A percentile compares a stretch with the other conserved stretches of the same genome.
These are phyloP conservation scores for Corvus cornix DNA, from an alignment of 2,113 vertebrate genomes.

Conservation along the genomic window DNA sequence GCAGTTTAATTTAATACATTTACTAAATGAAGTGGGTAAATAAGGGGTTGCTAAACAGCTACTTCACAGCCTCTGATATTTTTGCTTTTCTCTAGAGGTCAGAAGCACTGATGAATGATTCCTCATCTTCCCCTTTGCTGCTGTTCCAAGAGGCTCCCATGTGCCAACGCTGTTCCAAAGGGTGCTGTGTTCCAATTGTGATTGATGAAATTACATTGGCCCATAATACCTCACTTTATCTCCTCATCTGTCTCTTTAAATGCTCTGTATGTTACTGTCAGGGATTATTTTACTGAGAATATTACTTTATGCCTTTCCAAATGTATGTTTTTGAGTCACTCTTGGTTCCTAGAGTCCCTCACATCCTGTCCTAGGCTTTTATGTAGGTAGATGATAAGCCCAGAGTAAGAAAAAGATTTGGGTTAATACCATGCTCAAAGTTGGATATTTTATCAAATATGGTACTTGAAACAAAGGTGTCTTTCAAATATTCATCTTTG, in stretches of 20 bases:
- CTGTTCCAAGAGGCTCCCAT: not conserved
- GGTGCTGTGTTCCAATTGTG: not conserved
- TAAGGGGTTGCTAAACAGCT: slow-evolving; percentile 69
- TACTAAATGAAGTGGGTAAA: slow-evolving; percentile 74
- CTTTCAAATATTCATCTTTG: not conserved
- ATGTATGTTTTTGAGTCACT: not conserved
- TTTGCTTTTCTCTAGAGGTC: slow-evolving; percentile 61
- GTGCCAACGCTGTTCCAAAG: not conserved
- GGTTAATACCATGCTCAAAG: not conserved
- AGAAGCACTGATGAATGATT: slow-evolving; percentile 12
- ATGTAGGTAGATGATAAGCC: not conserved
- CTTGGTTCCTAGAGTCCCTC: not conserved
- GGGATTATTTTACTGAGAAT: not conserved
- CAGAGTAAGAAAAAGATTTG: not conserved
- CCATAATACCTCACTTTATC: not conserved
- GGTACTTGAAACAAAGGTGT: not conserved
- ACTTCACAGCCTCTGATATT: slow-evolving; percentile 58
- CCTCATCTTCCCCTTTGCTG: not conserved
- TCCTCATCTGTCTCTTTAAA: slow-evolving; percentile 30
- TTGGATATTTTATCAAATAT: not conserved
- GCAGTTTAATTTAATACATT: slow-evolving; percentile 78
- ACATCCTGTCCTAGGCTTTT: not conserved
- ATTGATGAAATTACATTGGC: not conserved
- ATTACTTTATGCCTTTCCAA: not conserved
- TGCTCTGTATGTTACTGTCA: not conserved